These are phyloP conservation scores for Rhagologus leucostigma DNA, from an alignment of 2,113 vertebrate genomes.

Conservation along the genomic window DNA sequence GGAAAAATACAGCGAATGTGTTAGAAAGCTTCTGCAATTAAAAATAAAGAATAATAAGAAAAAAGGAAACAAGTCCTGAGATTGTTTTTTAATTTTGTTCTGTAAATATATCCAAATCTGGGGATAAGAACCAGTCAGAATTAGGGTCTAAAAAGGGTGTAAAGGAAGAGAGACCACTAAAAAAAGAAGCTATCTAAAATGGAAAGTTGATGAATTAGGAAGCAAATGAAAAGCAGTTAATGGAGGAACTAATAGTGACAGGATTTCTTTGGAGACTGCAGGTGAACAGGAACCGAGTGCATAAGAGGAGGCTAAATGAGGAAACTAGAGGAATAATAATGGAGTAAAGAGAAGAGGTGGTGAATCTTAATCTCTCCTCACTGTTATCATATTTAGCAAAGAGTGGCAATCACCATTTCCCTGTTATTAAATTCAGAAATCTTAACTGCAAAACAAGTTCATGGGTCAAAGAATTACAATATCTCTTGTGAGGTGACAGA, in stretches of 20 bases:
- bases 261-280: not conserved
- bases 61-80: not conserved
- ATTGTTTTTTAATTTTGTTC: not conserved
- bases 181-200: not conserved
- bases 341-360: not conserved
- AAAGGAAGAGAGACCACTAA: not conserved
- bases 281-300: not conserved
- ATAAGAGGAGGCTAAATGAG: not conserved
- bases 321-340: slow-evolving; percentile 3
- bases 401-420: not conserved
- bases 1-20: not conserved
- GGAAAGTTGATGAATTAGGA: not conserved
- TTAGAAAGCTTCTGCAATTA: not conserved
- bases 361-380: not conserved
- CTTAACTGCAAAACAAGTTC: slow-evolving; percentile 18
- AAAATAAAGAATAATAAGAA: not conserved
- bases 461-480: slow-evolving; percentile 9
- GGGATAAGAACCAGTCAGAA: not conserved
- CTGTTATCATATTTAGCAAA: not conserved
- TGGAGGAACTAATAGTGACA: not conserved
- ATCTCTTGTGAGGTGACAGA: not conserved
- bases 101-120: not conserved
- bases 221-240: not conserved
- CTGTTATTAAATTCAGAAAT: not conserved
- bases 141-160: not conserved